A percentile compares a stretch with the other conserved stretches of the same genome.
These are phyloP conservation scores for Blastomussa wellsi DNA, from an alignment of 92 coral and sea anemone species.

Conservation along the genomic window DNA sequence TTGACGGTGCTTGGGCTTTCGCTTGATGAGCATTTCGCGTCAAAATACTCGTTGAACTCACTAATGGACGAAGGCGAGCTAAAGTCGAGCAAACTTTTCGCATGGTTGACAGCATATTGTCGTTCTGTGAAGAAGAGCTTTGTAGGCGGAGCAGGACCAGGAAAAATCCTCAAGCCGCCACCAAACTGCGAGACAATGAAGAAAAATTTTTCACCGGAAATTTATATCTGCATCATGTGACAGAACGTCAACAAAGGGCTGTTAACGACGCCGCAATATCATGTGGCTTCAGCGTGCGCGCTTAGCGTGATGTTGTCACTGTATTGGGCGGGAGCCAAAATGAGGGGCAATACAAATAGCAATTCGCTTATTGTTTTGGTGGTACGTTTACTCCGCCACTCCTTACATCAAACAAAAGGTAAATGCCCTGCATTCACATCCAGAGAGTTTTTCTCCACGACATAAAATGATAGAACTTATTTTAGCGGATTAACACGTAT, in stretches of 20 bases:
- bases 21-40: constrained; percentile 40
- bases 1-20: constrained; percentile 23
- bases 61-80: constrained; percentile 47
- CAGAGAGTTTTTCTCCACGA: neutral
- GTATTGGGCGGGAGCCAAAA: neutral
- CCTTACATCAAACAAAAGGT: neutral
- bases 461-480: too few relatives aligned
- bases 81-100: constrained; percentile 44
- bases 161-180: neutral
- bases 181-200: neutral
- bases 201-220: neutral
- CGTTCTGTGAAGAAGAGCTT: constrained; percentile 3
- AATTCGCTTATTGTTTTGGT: constrained; percentile 4
- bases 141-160: too few relatives aligned
- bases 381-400: neutral
- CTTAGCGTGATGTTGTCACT: constrained; percentile 24
- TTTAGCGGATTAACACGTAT: too few relatives aligned
- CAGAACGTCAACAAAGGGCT: constrained; percentile 32
- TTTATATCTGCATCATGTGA: constrained; percentile 21
- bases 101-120: constrained; percentile 60
- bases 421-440: neutral
- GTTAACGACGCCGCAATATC: neutral
- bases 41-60: constrained; percentile 31
- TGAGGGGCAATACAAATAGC: neutral
- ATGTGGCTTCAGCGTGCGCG: constrained; percentile 14